Percentiles rank a stretch among this genome's conserved stretches.
These are phyloP conservation scores for Calycopis cecrops DNA, from an alignment of 1,140 invertebrate genomes.

Conservation along the genomic window DNA sequence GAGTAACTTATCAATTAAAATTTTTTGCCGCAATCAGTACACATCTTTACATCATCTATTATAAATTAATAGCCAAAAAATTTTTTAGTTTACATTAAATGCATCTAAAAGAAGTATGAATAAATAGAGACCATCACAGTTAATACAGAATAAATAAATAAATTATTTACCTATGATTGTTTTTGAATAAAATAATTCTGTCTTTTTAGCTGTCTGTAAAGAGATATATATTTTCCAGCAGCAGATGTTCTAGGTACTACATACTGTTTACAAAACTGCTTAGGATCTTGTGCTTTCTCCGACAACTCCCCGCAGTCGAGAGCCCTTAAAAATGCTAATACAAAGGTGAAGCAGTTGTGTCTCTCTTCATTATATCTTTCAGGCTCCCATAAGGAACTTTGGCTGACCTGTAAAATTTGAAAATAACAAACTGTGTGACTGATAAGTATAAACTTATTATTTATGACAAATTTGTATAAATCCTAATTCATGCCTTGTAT, in stretches of 20 bases:
- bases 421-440: constrained; percentile 1
- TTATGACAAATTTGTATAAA: no score
- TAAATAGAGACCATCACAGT: constrained; percentile 66
- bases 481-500: no score
- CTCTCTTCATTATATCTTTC: constrained; percentile 82
- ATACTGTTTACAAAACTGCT: constrained; percentile 84
- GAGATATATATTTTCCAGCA: constrained; percentile 87
- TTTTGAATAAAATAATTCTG: constrained; percentile 66
- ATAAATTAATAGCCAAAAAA: no score
- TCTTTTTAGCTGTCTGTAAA: constrained; percentile 81
- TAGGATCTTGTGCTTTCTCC: constrained; percentile 78
- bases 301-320: constrained; percentile 79
- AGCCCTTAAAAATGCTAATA: constrained; percentile 82
- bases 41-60: no score
- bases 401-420: constrained; percentile 69
- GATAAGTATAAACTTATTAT: constrained; percentile 11
- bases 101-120: constrained; percentile 57
- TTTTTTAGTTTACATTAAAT: constrained; percentile 64
- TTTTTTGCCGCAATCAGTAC: no score
- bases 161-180: constrained; percentile 54
- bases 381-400: constrained; percentile 79
- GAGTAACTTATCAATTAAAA: no score
- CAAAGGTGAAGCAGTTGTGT: constrained; percentile 89
- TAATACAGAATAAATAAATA: constrained; percentile 64
- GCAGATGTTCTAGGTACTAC: constrained; percentile 84